phyloP scores from a whole-genome alignment of 1,140 invertebrate species.

The Drosophila punjabiensis region DNA sequence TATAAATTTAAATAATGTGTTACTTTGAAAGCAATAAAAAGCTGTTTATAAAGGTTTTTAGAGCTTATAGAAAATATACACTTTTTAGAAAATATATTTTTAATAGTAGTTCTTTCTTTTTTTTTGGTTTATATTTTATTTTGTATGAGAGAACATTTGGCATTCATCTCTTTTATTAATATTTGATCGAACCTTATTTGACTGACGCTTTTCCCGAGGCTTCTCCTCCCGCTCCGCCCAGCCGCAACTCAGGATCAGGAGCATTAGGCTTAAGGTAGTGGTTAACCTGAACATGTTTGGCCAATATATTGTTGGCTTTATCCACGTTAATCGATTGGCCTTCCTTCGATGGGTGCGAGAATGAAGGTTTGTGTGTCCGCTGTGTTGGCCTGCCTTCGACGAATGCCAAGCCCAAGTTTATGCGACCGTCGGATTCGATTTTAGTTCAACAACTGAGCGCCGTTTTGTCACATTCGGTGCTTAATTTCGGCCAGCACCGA shows the following conservation, averaged over 20 bases:
- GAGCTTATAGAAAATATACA: not conserved
- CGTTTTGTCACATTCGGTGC: constrained; percentile 63
- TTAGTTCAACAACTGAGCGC: constrained; percentile 65
- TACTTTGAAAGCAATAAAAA: not conserved
- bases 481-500: constrained; percentile 53
- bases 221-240: constrained; percentile 23
- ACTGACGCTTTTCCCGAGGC: constrained; percentile 49
- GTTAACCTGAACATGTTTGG: constrained; percentile 44
- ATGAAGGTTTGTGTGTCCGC: constrained; percentile 30
- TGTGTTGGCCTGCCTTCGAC: constrained; percentile 15
- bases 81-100: too few relatives aligned
- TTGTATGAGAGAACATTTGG: too few relatives aligned
- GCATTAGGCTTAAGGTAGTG: constrained; percentile 27
- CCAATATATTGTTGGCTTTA: constrained; percentile 5
- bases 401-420: constrained; percentile 54
- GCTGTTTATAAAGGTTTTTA: not conserved
- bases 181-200: constrained; percentile 45
- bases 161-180: not conserved
- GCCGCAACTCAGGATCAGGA: constrained; percentile 32
- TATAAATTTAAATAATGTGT: not conserved
- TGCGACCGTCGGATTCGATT: constrained; percentile 70
- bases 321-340: constrained; percentile 60
- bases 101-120: not conserved
- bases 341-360: constrained; percentile 53
- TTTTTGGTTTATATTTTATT: too few relatives aligned